phyloP scores from a whole-genome alignment of 2,888 invertebrate genomes.

The Dione vanillae region DNA sequence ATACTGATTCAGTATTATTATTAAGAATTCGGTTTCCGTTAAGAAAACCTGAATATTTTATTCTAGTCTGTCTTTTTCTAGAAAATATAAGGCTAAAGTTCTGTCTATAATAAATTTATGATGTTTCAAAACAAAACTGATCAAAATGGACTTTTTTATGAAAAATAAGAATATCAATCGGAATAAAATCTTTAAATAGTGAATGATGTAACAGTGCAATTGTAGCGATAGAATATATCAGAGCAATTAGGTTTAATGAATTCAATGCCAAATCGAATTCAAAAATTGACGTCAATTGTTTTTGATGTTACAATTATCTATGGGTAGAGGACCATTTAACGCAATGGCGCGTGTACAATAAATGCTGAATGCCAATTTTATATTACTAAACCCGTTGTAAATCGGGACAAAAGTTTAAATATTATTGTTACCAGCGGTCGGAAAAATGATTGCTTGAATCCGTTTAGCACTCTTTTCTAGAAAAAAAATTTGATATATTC shows the following conservation, averaged over 20 bases:
- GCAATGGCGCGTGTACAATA: not conserved
- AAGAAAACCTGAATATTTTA: too few species aligned
- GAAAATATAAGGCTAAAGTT: too few species aligned
- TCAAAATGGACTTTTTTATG: too few species aligned
- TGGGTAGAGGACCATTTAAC: not conserved
- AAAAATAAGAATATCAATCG: too few species aligned
- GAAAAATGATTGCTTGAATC: not conserved
- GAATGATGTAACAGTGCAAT: not conserved
- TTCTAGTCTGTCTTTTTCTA: too few species aligned
- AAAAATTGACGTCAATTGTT: conserved; percentile 42
- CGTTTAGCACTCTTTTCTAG: not conserved
- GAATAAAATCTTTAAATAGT: not conserved
- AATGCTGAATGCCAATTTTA: not conserved
- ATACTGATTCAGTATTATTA: conserved; percentile 35
- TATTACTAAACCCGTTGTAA: conserved; percentile 1
- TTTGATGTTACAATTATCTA: conserved; percentile 33
- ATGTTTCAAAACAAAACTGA: too few species aligned
- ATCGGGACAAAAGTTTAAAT: not conserved
- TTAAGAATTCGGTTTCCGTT: too few species aligned
- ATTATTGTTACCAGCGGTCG: not conserved
- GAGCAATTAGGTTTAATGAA: conserved; percentile 40
- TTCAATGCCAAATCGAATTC: conserved; percentile 41
- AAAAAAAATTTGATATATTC: not conserved
- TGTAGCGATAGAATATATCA: conserved; percentile 7
- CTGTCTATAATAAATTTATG: too few species aligned